Evolutionary conservation across 1,140 invertebrate species (phyloP).

Genomic region (Halotydeus destructor): DNA sequence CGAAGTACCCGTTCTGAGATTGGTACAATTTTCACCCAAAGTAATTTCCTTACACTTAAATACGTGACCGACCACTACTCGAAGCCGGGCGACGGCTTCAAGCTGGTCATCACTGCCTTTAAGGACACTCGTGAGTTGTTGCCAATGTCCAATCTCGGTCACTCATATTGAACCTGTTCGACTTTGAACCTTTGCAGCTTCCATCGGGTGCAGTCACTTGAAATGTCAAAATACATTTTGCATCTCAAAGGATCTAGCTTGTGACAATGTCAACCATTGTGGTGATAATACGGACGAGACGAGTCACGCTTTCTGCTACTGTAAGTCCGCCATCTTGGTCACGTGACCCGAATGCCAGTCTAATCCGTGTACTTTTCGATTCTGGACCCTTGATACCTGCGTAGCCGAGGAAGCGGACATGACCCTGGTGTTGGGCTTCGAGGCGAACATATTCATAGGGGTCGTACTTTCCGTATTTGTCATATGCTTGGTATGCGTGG

Average conservation of each 20-base stretch:
- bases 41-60: conserved; percentile 77
- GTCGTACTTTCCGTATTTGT: conserved; percentile 41
- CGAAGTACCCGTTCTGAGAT: conserved; percentile 65
- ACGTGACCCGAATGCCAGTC: background rate
- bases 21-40: conserved; percentile 63
- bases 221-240: conserved; percentile 68
- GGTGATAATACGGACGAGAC: conserved; percentile 70
- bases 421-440: conserved; percentile 47
- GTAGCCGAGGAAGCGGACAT: conserved; percentile 34
- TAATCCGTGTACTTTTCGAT: background rate
- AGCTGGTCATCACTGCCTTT: conserved; percentile 73
- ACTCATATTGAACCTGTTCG: background rate
- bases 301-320: conserved; percentile 50
- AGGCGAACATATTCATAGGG: conserved; percentile 47
- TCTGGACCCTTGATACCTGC: background rate
- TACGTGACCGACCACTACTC: conserved; percentile 82
- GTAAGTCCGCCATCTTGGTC: conserved; percentile 33
- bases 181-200: conserved; percentile 15
- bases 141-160: background rate
- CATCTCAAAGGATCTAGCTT: conserved; percentile 63
- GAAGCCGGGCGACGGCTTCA: conserved; percentile 69
- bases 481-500: conserved; percentile 37
- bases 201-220: conserved; percentile 60
- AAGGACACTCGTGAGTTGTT: conserved; percentile 43
- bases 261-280: conserved; percentile 75